phyloP scores from a whole-genome alignment of 2,888 invertebrate species.

The Bombyx huttoni region DNA sequence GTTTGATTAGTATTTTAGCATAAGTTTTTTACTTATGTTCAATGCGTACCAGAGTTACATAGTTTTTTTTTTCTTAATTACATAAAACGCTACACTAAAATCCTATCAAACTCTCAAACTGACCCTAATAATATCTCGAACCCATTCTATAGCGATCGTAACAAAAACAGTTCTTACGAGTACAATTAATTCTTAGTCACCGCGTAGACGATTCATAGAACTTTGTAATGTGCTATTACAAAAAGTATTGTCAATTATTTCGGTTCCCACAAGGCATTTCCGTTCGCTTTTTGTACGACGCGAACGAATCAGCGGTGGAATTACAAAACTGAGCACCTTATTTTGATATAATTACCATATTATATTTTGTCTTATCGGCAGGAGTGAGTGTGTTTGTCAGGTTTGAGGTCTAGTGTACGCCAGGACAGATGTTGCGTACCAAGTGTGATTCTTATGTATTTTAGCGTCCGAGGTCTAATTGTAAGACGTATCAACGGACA shows the following conservation, averaged over 20 bases:
- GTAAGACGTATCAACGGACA: no score
- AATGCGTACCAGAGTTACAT: not conserved
- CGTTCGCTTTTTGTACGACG: not conserved
- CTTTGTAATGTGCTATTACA: not conserved
- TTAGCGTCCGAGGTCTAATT: no score
- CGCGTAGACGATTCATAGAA: not conserved
- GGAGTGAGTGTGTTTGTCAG: no score
- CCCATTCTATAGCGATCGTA: not conserved
- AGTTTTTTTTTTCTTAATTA: not conserved
- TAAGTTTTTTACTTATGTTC: no score
- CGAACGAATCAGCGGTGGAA: no score
- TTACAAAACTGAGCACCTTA: no score
- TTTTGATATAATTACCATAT: no score
- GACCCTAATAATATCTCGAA: not conserved
- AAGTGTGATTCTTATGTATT: no score
- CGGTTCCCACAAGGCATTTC: not conserved
- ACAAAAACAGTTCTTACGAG: not conserved
- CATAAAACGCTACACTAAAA: not conserved
- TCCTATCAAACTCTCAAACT: not conserved
- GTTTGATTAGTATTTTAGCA: no score
- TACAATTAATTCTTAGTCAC: not conserved
- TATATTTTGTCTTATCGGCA: no score
- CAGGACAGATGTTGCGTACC: no score
- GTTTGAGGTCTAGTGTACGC: no score
- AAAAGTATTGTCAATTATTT: not conserved